These are phyloP conservation scores for Scarus forsteni DNA, from an alignment of 2,797 vertebrate species.

Conservation along the genomic window DNA sequence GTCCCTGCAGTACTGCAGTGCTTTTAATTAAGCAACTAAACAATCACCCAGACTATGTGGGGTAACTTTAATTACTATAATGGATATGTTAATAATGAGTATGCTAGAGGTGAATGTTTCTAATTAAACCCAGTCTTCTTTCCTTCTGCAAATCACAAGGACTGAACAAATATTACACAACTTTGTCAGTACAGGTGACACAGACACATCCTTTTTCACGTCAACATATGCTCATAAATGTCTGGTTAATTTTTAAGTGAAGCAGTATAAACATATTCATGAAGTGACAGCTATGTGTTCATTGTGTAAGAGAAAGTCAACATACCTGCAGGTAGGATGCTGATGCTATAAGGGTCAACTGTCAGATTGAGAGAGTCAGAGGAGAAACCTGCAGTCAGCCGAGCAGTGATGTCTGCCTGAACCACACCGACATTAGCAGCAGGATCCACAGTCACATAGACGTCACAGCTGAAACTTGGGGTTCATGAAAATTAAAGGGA, in stretches of 20 bases:
- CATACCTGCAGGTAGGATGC: constrained; percentile 75
- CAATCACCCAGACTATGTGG: not conserved
- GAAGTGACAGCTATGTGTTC: not conserved
- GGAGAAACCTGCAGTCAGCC: constrained; percentile 55
- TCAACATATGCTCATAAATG: not conserved
- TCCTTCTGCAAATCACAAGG: constrained; percentile 1
- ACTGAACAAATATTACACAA: not conserved
- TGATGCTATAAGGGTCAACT: constrained; percentile 49
- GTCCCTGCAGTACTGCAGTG: not conserved
- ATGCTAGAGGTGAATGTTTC: not conserved
- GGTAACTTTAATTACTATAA: not conserved
- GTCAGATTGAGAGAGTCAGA: constrained; percentile 39
- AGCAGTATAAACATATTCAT: not conserved
- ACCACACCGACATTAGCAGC: constrained; percentile 57
- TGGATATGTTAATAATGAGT: constrained; percentile 1
- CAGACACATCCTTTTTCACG: not conserved
- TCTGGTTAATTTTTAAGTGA: constrained; percentile 20
- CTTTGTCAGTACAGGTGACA: not conserved
- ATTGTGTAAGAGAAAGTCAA: not conserved
- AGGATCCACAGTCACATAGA: constrained; percentile 66
- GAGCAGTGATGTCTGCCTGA: constrained; percentile 49
- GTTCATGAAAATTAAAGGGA: not conserved
- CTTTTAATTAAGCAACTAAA: constrained; percentile 15
- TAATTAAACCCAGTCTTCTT: not conserved
- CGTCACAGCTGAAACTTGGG: constrained; percentile 69